phyloP scores from a whole-genome alignment of 37 sponge, comb jelly and placozoan species.

The Aplysina aerophoba region DNA sequence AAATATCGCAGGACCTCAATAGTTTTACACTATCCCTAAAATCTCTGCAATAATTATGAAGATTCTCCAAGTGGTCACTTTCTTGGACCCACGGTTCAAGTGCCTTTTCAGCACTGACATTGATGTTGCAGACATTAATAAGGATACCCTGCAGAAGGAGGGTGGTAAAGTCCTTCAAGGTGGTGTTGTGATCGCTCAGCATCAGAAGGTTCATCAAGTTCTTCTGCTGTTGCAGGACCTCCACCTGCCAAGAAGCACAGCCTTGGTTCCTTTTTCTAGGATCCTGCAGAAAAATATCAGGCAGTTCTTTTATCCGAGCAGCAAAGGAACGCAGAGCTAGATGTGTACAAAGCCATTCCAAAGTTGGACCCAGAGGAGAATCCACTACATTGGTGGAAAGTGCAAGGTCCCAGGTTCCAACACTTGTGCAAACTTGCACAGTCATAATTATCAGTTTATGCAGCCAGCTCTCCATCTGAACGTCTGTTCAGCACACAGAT shows the following conservation, averaged over 20 bases:
- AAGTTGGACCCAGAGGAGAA: not conserved
- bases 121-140: slow-evolving; percentile 5
- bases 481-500: no score
- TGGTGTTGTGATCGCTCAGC: not conserved
- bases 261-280: slow-evolving; percentile 20
- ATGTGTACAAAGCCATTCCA: not conserved
- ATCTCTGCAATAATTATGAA: not conserved
- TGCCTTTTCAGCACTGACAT: not conserved
- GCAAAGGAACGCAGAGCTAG: not conserved
- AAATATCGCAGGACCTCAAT: not conserved
- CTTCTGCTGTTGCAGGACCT: slow-evolving; percentile 14
- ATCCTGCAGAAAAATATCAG: not conserved
- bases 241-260: not conserved
- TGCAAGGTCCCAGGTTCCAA: not conserved
- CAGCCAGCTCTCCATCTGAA: no score
- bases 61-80: slow-evolving; percentile 31
- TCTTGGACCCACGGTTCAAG: slow-evolving; percentile 42
- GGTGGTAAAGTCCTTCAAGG: not conserved
- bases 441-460: not conserved
- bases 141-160: no score
- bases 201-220: not conserved
- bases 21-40: not conserved
- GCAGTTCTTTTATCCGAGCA: not conserved
- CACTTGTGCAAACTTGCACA: not conserved
- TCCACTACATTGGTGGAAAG: slow-evolving; percentile 5